These are phyloP conservation scores for Lasaia peninsularis DNA, from an alignment of 1,140 invertebrate species.

Conservation along the genomic window DNA sequence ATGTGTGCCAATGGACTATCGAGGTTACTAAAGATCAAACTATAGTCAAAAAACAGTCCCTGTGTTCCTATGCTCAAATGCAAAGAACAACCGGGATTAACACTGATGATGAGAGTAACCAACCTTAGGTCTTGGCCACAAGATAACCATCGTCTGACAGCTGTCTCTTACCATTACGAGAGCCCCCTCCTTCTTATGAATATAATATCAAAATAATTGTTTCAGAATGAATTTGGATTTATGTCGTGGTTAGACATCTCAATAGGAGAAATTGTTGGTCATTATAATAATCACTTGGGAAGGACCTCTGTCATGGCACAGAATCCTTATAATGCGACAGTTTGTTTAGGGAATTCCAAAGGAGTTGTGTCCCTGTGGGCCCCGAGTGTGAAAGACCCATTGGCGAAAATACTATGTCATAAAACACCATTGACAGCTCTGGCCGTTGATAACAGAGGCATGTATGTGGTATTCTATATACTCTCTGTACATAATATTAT, in stretches of 20 bases:
- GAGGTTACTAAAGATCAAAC: no score
- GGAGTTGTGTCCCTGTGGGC: slow-evolving; percentile 98
- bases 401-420: slow-evolving; percentile 96
- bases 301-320: slow-evolving; percentile 91
- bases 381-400: slow-evolving; percentile 90
- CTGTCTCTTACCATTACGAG: no score
- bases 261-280: slow-evolving; percentile 91
- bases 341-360: slow-evolving; percentile 93
- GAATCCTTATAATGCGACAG: slow-evolving; percentile 96
- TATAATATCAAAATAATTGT: slow-evolving; percentile 21
- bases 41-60: no score
- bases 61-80: no score
- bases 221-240: slow-evolving; percentile 88
- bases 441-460: slow-evolving; percentile 90
- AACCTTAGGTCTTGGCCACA: no score
- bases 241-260: slow-evolving; percentile 96
- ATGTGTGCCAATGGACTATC: no score
- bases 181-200: slow-evolving; percentile 15
- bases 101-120: no score
- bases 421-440: slow-evolving; percentile 87
- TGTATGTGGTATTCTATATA: slow-evolving; percentile 74
- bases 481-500: slow-evolving; percentile 13
- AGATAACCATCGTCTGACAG: no score
- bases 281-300: slow-evolving; percentile 86
- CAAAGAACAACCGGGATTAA: no score